These are phyloP conservation scores for Rotaria magnacalcarata DNA, from an alignment of 2,888 invertebrate genomes.

Conservation along the genomic window DNA sequence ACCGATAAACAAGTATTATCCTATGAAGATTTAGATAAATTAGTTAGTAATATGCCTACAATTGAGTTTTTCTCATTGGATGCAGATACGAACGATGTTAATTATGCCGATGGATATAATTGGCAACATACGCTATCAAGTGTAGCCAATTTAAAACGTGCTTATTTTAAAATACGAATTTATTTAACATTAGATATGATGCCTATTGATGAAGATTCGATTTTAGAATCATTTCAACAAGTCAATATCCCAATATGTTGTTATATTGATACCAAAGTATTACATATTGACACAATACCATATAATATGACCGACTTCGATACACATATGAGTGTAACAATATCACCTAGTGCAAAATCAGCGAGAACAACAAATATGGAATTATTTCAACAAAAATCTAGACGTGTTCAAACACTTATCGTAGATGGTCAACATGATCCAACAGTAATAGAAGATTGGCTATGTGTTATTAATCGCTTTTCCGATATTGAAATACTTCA, in stretches of 20 bases:
- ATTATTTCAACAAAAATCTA: not conserved
- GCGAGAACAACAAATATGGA: not conserved
- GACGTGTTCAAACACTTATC: not conserved
- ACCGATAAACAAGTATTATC: not conserved
- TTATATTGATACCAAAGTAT: not conserved
- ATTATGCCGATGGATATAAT: not conserved
- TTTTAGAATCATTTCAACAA: not conserved
- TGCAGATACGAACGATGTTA: not conserved
- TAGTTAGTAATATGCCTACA: not conserved
- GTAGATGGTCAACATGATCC: not conserved
- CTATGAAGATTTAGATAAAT: not conserved
- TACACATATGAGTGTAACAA: conserved; percentile 11
- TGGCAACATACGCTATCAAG: not conserved
- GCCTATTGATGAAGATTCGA: not conserved
- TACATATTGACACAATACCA: conserved; percentile 3
- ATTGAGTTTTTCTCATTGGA: conserved; percentile 3
- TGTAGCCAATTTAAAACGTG: not conserved
- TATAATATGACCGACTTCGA: not conserved
- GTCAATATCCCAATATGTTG: not conserved
- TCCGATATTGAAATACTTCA: not conserved
- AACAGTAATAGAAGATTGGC: not conserved
- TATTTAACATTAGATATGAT: not conserved
- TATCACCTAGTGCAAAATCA: not conserved
- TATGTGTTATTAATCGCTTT: not conserved
- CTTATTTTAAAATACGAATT: conserved; percentile 24